These are phyloP conservation scores for Prionailurus viverrinus DNA, from an alignment of 2,113 vertebrate genomes.

Conservation along the genomic window DNA sequence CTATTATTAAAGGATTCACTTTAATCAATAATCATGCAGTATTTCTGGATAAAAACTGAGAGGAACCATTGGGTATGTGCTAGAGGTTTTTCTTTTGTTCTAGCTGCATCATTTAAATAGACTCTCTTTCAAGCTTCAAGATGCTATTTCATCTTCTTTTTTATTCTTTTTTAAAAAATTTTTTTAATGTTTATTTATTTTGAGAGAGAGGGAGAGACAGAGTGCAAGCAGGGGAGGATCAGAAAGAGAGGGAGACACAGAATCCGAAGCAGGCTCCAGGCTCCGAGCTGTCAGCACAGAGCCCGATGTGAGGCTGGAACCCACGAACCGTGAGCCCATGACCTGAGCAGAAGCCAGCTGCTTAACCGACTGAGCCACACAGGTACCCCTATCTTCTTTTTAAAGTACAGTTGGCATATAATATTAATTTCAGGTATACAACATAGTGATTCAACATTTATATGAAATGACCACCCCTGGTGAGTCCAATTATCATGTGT, in stretches of 20 bases:
- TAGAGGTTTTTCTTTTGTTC: conserved; percentile 37
- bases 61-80: not conserved
- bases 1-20: not conserved
- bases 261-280: no score
- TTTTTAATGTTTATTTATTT: no score
- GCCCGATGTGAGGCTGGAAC: no score
- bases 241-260: no score
- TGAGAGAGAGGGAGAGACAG: no score
- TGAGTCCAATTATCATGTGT: not conserved
- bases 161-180: not conserved
- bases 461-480: not conserved
- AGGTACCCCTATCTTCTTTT: no score
- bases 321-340: no score
- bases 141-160: not conserved
- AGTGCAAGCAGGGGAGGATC: no score
- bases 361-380: no score
- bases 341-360: no score
- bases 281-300: no score
- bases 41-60: not conserved
- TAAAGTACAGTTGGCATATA: not conserved
- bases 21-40: not conserved
- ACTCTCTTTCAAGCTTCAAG: conserved; percentile 72
- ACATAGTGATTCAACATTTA: not conserved
- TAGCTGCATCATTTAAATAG: conserved; percentile 21
- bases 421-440: not conserved